A percentile compares a stretch with the other conserved stretches of the same genome.
These are phyloP conservation scores for Chelonoidis abingdonii DNA, from an alignment of 2,113 vertebrate genomes.

Conservation along the genomic window DNA sequence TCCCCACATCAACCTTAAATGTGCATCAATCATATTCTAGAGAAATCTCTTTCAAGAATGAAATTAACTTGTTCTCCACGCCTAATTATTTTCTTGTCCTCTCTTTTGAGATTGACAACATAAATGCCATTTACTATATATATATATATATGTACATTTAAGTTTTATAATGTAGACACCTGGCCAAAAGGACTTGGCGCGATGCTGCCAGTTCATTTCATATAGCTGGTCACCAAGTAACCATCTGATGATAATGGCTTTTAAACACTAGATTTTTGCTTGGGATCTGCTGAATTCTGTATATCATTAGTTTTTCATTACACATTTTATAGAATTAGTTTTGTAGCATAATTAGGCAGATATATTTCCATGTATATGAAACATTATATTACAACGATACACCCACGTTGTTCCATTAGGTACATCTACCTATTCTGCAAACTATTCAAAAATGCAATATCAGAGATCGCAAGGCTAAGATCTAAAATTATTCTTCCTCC, in stretches of 20 bases:
- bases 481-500: background rate
- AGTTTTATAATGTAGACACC: constrained; percentile 60
- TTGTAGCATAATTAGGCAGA: background rate
- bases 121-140: constrained; percentile 58
- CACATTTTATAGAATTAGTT: background rate
- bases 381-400: background rate
- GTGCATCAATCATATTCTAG: background rate
- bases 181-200: constrained; percentile 55
- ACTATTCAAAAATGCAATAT: background rate
- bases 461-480: background rate
- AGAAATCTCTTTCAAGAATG: constrained; percentile 8
- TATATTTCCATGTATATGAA: background rate
- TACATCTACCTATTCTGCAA: background rate
- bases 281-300: background rate
- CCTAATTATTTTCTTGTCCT: constrained; percentile 69
- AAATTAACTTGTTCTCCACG: constrained; percentile 50
- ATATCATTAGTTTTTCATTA: background rate
- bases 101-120: constrained; percentile 47
- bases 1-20: background rate
- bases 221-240: constrained; percentile 1
- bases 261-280: background rate
- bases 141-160: background rate
- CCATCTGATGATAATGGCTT: background rate
- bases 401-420: rapidly evolving
- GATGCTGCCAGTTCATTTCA: constrained; percentile 8